Conservation (phyloP, 1,140 invertebrate species). For the Bombus vancouverensis region DNA sequence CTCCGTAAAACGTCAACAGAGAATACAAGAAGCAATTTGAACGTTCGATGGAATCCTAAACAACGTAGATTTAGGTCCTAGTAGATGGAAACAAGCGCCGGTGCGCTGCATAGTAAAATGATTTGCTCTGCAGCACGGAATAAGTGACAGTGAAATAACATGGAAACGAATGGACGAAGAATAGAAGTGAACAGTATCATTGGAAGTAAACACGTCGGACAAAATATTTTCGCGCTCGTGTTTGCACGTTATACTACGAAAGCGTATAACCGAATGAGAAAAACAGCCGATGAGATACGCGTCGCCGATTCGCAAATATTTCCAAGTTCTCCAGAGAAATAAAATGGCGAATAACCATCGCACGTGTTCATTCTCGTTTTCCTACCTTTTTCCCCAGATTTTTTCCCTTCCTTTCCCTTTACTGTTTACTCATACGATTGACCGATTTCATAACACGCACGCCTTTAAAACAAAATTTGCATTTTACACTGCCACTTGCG, state of each 20-base stretch:
- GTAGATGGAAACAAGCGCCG: too few relatives aligned
- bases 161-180: not conserved
- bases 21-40: too few relatives aligned
- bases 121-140: conserved; percentile 35
- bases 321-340: conserved; percentile 22
- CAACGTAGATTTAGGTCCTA: not conserved
- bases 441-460: not conserved
- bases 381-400: not conserved
- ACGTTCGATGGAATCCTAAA: not conserved
- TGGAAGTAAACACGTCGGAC: not conserved
- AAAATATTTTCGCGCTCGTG: conserved; percentile 34
- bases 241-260: conserved; percentile 25
- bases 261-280: conserved; percentile 25
- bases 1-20: too few relatives aligned
- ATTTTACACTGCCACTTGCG: too few relatives aligned
- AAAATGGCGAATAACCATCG: conserved; percentile 7
- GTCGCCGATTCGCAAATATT: conserved; percentile 25
- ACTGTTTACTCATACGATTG: not conserved
- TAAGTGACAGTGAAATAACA: conserved; percentile 17
- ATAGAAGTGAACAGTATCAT: conserved; percentile 15
- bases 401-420: not conserved
- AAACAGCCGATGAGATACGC: conserved; percentile 27
- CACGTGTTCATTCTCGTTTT: not conserved
- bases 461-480: too few relatives aligned
- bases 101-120: not conserved